Conservation (phyloP, 1,140 invertebrate species). For the Drosophila albomicans region DNA sequence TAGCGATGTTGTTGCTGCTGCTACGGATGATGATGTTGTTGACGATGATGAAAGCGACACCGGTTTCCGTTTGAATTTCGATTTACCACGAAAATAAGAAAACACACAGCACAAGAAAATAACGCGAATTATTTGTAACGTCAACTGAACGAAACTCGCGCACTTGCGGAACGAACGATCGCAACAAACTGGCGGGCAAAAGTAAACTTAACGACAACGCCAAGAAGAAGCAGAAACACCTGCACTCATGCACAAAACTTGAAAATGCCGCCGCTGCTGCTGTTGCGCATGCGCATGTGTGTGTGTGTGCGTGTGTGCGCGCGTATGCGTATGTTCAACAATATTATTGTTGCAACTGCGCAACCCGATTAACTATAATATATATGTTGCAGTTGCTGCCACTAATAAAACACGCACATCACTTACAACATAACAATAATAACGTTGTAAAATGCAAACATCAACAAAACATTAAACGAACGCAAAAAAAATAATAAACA, state of each 20-base stretch:
- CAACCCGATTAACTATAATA: neutral
- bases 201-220: conserved; percentile 5
- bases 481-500: no score
- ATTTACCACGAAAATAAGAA: neutral
- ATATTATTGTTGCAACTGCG: conserved; percentile 16
- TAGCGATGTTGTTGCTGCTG: neutral
- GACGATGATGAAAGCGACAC: conserved; percentile 23
- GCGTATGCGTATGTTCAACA: conserved; percentile 10
- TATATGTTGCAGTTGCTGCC: conserved; percentile 8
- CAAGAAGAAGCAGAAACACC: conserved; percentile 26
- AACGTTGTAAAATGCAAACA: neutral
- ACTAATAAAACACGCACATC: neutral
- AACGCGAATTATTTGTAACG: neutral
- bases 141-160: conserved; percentile 22
- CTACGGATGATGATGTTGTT: neutral
- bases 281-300: conserved; percentile 19
- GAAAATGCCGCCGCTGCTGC: conserved; percentile 17
- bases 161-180: conserved; percentile 19
- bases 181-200: conserved; percentile 24
- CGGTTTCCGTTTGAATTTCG: conserved; percentile 25
- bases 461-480: neutral
- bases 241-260: conserved; percentile 32
- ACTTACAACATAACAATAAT: neutral
- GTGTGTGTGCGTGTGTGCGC: neutral
- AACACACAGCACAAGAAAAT: no score